phyloP scores from a whole-genome alignment of 2,888 invertebrate genomes.

The Drepanosiphum platanoidis region DNA sequence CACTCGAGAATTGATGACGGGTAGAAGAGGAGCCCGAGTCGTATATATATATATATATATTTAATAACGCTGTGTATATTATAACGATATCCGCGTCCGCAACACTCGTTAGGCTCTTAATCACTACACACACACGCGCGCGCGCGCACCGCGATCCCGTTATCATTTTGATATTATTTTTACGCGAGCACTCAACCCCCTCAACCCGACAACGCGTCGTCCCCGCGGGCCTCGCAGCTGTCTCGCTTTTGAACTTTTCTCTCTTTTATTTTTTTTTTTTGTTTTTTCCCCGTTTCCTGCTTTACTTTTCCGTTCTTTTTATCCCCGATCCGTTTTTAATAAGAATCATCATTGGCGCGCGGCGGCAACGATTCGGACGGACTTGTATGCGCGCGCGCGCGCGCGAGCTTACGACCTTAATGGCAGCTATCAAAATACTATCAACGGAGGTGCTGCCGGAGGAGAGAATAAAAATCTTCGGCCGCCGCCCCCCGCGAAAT shows the following conservation, averaged over 20 bases:
- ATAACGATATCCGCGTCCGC: slow-evolving; percentile 54
- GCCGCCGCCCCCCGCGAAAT: slow-evolving; percentile 3
- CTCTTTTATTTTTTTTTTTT: background rate
- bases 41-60: slow-evolving; percentile 29
- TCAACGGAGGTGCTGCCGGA: slow-evolving; percentile 30
- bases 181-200: background rate
- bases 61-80: no score
- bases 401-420: slow-evolving; percentile 38
- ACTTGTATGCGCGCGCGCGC: background rate
- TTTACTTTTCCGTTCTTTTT: background rate
- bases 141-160: background rate
- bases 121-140: slow-evolving; percentile 7
- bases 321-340: slow-evolving; percentile 50
- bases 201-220: background rate
- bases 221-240: background rate
- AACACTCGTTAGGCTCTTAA: slow-evolving; percentile 57
- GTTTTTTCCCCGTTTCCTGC: background rate
- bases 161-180: slow-evolving; percentile 56
- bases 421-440: slow-evolving; percentile 60
- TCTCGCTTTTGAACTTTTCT: slow-evolving; percentile 1
- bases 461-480: background rate
- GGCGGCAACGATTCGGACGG: background rate
- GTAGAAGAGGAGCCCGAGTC: slow-evolving; percentile 6
- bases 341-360: background rate
- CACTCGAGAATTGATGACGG: slow-evolving; percentile 60